These are phyloP conservation scores for Tridacna crocea DNA, from an alignment of 2,888 invertebrate genomes.

Conservation along the genomic window DNA sequence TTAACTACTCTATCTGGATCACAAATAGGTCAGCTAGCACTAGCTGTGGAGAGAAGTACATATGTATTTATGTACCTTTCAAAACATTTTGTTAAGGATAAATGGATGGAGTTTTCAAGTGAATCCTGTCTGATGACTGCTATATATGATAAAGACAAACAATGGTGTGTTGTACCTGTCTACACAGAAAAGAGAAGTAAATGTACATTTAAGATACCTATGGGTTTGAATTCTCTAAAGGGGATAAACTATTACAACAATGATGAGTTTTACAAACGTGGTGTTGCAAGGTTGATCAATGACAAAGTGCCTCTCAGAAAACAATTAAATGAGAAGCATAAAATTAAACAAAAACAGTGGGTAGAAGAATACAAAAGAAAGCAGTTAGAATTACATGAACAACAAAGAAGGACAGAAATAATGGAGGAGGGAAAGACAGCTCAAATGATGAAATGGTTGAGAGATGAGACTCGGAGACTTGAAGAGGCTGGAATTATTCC, in stretches of 20 bases:
- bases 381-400: constrained; percentile 14
- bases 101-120: constrained; percentile 71
- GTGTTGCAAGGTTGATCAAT: constrained; percentile 67
- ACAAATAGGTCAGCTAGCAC: constrained; percentile 56
- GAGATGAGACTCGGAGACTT: constrained; percentile 7
- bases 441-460: constrained; percentile 17
- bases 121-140: constrained; percentile 76
- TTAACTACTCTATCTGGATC: constrained; percentile 48
- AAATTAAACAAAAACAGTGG: constrained; percentile 50
- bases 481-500: constrained; percentile 2
- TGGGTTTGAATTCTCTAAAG: constrained; percentile 73
- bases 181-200: constrained; percentile 64
- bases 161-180: constrained; percentile 78
- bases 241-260: constrained; percentile 73
- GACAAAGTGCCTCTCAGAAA: constrained; percentile 62
- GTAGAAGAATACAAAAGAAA: constrained; percentile 49
- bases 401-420: constrained; percentile 20
- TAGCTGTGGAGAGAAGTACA: constrained; percentile 70
- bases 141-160: constrained; percentile 69
- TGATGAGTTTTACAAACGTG: constrained; percentile 70
- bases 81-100: constrained; percentile 67
- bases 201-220: constrained; percentile 63
- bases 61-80: constrained; percentile 76
- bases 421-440: constrained; percentile 38
- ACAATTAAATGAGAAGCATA: constrained; percentile 38